Evolutionary conservation across 2,888 invertebrate species (phyloP), one percentile per base, ranked within the genome.

Genomic region (Drosophila mimica): DNA sequence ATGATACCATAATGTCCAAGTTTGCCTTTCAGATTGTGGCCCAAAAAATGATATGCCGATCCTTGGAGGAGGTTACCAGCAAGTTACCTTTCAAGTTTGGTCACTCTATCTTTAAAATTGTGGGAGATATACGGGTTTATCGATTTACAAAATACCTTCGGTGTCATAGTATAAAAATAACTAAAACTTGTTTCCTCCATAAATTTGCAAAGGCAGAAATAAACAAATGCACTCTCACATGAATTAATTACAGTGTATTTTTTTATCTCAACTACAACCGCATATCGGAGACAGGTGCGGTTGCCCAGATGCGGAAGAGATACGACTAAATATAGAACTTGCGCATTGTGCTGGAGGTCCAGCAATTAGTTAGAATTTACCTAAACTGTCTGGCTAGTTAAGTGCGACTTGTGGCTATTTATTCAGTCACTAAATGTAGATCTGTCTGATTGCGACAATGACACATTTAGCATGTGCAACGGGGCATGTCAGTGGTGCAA

Each of bases 261-360:
- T 54, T 68, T 60, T 83, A 56, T 60, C 52, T 56, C 68, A 83
- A 74, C 75, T 54, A 80, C 71, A 71, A 60, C 65, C 70, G 49
- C 52, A 58, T 48, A n/a, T 48, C 51, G 33, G 54, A 53, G 25
- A 49, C 74, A 66, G 78, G 78, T 77, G 74, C 52, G 52, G 38
- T 59, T 49, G 49, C 43, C 58, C 40, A 49, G 13, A 82, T 70
- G 71, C 83, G 85, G 85, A 85, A 83, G 72, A 62, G 67, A n/a
- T 30, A 11, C 46, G 25, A 15, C 46, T 36, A 52, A 40, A 43
- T 38, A 38, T 46, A 65, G 43, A 60, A 31, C 49, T 40, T 17
- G 49, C 59, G 59, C 43, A 71, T 58, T 64, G 64, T 48, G 20
- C 40, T 25, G 13, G 33, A 38, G 20, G 36, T 77, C 43, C 48